phyloP scores from a whole-genome alignment of 2,888 invertebrate species.

The Stomorhina lunata region DNA sequence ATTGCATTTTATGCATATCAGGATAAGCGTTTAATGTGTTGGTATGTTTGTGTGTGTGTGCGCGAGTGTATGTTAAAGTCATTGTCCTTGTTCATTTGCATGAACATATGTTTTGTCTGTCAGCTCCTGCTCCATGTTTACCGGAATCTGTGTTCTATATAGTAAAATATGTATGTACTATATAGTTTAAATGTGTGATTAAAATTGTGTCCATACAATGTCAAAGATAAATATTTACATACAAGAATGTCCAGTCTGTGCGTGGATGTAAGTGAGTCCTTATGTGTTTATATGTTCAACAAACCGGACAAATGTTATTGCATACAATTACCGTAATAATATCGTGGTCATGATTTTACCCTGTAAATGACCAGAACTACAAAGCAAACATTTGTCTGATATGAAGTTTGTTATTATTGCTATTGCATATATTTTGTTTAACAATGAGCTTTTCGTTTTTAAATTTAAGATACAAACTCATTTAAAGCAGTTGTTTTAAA shows the following conservation, averaged over 20 bases:
- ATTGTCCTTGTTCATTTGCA: constrained; percentile 63
- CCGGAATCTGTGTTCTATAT: neutral
- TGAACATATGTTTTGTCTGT: constrained; percentile 63
- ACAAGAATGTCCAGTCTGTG: neutral
- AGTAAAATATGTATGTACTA: neutral
- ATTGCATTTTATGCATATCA: neutral
- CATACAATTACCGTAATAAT: constrained; percentile 65
- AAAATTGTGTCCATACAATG: constrained; percentile 35
- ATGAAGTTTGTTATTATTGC: constrained; percentile 4
- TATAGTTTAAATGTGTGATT: neutral
- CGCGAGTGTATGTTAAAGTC: constrained; percentile 46
- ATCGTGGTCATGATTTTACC: constrained; percentile 58
- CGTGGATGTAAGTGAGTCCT: neutral
- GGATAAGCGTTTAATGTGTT: neutral
- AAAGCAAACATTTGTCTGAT: constrained; percentile 47
- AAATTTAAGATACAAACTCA: no score
- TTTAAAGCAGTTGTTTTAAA: no score
- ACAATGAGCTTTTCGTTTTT: constrained; percentile 1
- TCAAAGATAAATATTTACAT: constrained; percentile 58
- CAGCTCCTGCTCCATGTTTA: neutral
- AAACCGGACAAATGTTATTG: constrained; percentile 65
- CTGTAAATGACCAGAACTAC: constrained; percentile 59
- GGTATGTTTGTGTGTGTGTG: neutral
- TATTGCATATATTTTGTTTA: constrained; percentile 5
- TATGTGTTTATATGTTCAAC: constrained; percentile 38